Base-by-base conservation (phyloP, 2,888 invertebrate genomes). In the Pollenia labialis region DNA sequence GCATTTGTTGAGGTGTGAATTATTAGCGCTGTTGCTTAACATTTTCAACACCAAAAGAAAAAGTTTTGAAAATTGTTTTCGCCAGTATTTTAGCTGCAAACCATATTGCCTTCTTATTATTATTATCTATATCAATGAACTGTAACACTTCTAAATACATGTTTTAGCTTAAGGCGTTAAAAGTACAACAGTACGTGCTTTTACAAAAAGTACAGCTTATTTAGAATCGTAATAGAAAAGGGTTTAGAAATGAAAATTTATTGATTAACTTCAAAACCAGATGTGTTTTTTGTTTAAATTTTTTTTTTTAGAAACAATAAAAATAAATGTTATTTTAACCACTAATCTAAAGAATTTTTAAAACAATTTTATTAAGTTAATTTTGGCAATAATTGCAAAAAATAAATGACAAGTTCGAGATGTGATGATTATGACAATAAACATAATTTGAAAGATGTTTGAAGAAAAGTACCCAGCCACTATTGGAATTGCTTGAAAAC, bases 381-480 rank as follows among this genome's bases (percentile, higher is more conserved):
- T 52, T 81, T 48, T 58, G 71, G 40, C 68, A 62, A 54, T 72
- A 72, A 80, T 80, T 72, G 71, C 62, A 16, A 8, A 32, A 64
- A 72, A 52, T 72, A 58, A 79, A 79, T 69, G 79, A 60, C 79
- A 54, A 6, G 62, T 54, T 32, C 48, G 46, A 46, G 56, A 16
- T 72, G 81, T 64, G 77, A 80, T 86, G 79, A 81, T 85, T 56
- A 72, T 79, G 62, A 75, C 81, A 79, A 86, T 86, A 88, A 88
- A 87, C 68, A 81, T 84, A 84, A 87, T 84, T 91, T 90, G 89
- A 90, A 91, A 90, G 91, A 90, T 90, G 89, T 90, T 90, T 88
- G 89, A 90, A 90, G 90, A 81, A 46, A 54, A 64, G 18, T 32
- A 23, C 40, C 58, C 76, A 74, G 23, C 52, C 52, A 90, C 90